A percentile compares a stretch with the other conserved stretches of the same genome.
phyloP scores from a whole-genome alignment of 1,140 invertebrate species.

The Lepidurus arcticus region DNA sequence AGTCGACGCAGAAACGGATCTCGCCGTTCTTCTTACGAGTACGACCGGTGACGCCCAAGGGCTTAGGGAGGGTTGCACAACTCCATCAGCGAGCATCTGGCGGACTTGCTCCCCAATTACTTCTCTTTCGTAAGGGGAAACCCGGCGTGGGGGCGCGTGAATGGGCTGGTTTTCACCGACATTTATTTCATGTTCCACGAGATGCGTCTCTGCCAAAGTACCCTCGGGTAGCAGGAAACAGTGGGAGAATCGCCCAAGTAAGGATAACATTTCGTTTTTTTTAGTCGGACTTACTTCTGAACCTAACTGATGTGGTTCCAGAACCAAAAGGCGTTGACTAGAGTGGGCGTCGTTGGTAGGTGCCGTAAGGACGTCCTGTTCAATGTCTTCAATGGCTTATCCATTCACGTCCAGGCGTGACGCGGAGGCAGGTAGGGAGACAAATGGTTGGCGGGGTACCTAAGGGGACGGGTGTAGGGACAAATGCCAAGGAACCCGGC shows the following conservation, averaged over 20 bases:
- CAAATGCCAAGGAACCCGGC: neutral
- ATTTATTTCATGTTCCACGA: slow-evolving; percentile 31
- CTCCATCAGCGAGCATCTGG: slow-evolving; percentile 41
- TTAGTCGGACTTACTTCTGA: neutral
- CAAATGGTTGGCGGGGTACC: neutral
- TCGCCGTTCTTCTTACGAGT: slow-evolving; percentile 47
- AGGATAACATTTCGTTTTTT: neutral
- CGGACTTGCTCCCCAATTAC: slow-evolving; percentile 27
- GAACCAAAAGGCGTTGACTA: neutral
- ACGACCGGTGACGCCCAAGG: slow-evolving; percentile 49
- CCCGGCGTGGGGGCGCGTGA: slow-evolving; percentile 26
- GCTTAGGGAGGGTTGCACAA: slow-evolving; percentile 47
- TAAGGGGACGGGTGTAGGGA: neutral
- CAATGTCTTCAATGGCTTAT: neutral
- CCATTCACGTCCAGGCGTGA: neutral
- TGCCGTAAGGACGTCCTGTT: neutral
- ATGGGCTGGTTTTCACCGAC: slow-evolving; percentile 26
- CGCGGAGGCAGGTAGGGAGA: neutral
- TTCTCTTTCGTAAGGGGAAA: slow-evolving; percentile 27
- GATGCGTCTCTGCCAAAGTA: neutral
- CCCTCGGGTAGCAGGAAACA: neutral
- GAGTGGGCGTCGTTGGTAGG: neutral
- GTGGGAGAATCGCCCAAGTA: neutral
- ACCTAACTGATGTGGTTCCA: neutral
- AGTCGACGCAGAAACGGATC: slow-evolving; percentile 50